These are phyloP conservation scores for Megatriorchis doriae DNA, from an alignment of 2,113 vertebrate genomes.

Conservation along the genomic window DNA sequence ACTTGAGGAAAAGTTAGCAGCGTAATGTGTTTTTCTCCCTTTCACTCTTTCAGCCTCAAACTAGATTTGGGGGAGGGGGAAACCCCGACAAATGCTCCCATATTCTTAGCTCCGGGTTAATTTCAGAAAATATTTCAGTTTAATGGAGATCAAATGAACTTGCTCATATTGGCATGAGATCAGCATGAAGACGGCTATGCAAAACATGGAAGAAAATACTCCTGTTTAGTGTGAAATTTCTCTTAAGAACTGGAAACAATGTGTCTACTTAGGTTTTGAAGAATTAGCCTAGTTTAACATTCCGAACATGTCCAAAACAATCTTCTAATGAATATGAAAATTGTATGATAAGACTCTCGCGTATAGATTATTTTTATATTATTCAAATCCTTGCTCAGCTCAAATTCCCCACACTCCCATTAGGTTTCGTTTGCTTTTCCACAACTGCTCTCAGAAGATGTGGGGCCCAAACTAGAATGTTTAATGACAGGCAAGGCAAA, in stretches of 20 bases:
- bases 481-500: background rate
- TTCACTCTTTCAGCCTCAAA: background rate
- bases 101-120: background rate
- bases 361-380: background rate
- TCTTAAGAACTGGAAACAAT: background rate
- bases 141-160: background rate
- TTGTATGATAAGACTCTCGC: background rate
- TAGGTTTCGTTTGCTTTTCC: background rate
- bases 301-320: background rate
- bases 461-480: background rate
- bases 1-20: background rate
- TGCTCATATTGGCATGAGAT: background rate
- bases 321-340: background rate
- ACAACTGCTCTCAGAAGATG: background rate
- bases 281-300: background rate
- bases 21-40: background rate
- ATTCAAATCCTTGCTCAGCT: background rate
- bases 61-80: fast-evolving
- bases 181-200: background rate
- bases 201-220: background rate
- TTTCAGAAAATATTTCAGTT: background rate
- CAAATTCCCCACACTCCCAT: background rate
- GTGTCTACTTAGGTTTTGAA: background rate
- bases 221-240: background rate
- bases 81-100: background rate